phyloP scores from a whole-genome alignment of 2,888 invertebrate genomes.

The Saturnia pavonia region DNA sequence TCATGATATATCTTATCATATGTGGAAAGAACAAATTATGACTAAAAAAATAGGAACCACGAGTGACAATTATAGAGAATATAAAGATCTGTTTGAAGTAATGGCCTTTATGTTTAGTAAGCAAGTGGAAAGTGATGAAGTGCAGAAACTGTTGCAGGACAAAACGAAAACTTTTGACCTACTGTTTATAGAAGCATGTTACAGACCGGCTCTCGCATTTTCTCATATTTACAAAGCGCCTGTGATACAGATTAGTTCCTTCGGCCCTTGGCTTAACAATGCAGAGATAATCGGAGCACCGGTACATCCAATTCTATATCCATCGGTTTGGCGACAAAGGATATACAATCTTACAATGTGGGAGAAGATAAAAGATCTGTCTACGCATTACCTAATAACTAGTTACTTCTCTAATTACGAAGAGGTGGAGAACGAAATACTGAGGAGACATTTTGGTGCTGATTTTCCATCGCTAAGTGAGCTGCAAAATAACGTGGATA shows the following conservation, averaged over 20 bases:
- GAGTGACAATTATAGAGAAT: conserved; percentile 25
- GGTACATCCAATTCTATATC: conserved; percentile 45
- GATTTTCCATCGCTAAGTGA: conserved; percentile 36
- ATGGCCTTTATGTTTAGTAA: conserved; percentile 28
- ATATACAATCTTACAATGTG: conserved; percentile 39
- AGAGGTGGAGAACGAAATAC: conserved; percentile 31
- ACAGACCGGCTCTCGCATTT: conserved; percentile 37
- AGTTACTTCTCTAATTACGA: conserved; percentile 24
- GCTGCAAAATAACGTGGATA: conserved; percentile 42
- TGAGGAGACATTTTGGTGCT: conserved; percentile 39
- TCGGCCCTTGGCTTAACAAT: conserved; percentile 34
- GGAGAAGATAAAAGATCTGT: conserved; percentile 43
- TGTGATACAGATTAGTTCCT: conserved; percentile 51
- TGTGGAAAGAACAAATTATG: conserved; percentile 25
- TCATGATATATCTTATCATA: conserved; percentile 44
- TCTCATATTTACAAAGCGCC: conserved; percentile 49
- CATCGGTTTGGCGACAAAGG: conserved; percentile 30
- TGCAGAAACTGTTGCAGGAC: conserved; percentile 36
- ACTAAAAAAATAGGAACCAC: conserved; percentile 20
- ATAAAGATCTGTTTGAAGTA: conserved; percentile 11
- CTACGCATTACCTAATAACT: conserved; percentile 24
- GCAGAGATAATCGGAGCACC: conserved; percentile 39
- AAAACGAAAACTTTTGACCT: conserved; percentile 41
- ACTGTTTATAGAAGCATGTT: conserved; percentile 45
- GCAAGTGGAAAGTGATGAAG: conserved; percentile 35